Percentiles rank a stretch among this genome's conserved stretches.
phyloP scores from a whole-genome alignment of 2,113 vertebrate species.

The Thinocorus orbignyianus region DNA sequence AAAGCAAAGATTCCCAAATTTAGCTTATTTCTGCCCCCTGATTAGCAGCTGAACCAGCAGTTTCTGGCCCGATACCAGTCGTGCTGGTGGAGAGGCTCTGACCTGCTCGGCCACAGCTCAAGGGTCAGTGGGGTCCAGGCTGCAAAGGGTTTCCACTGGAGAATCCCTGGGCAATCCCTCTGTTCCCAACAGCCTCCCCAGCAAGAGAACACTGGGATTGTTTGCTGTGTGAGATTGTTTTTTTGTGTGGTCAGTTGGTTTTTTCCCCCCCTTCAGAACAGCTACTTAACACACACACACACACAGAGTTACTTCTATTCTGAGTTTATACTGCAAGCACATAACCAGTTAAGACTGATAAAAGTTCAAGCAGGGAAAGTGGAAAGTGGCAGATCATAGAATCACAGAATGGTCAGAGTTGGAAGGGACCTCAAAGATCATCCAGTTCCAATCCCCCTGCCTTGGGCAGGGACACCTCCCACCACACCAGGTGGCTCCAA shows the following conservation, averaged over 20 bases:
- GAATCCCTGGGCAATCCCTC: rapidly evolving
- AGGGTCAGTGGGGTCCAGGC: not conserved
- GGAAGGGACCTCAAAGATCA: too few species aligned
- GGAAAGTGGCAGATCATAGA: not conserved
- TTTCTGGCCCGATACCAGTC: not conserved
- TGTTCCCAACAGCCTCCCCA: not conserved
- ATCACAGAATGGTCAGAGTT: too few species aligned
- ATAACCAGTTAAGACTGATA: not conserved
- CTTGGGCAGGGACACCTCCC: too few species aligned
- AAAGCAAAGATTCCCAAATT: not conserved
- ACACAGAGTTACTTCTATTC: not conserved
- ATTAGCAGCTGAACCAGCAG: not conserved
- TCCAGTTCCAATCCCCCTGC: too few species aligned
- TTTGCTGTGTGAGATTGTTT: not conserved
- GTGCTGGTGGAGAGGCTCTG: not conserved
- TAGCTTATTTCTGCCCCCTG: not conserved
- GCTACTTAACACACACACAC: not conserved
- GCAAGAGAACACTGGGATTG: not conserved
- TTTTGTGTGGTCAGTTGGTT: not conserved
- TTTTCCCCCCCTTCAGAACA: not conserved
- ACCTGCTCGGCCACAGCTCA: not conserved
- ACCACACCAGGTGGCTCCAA: too few species aligned
- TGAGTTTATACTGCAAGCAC: not conserved
- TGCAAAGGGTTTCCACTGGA: rapidly evolving
- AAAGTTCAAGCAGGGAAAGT: not conserved